Conservation (phyloP, 2,113 vertebrate species). For the Entomyzon cyanotis region DNA sequence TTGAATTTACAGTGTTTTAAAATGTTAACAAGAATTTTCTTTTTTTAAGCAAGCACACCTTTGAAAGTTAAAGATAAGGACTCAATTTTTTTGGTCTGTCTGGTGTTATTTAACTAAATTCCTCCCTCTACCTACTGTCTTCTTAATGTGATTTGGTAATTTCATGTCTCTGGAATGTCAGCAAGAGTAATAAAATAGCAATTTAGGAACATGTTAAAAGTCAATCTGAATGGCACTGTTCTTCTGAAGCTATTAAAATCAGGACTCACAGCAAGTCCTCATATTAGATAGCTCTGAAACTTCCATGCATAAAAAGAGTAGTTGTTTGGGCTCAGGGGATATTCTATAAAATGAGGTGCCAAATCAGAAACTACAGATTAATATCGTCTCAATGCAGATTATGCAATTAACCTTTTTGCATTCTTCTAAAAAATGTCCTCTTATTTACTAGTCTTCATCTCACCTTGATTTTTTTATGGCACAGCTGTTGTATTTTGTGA, state of each 20-base stretch:
- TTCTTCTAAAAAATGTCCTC: not conserved
- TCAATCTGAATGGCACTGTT: conserved; percentile 61
- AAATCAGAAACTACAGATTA: not conserved
- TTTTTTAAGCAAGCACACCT: conserved; percentile 23
- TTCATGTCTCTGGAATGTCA: conserved; percentile 74
- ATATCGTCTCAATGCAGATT: not conserved
- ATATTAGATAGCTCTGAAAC: conserved; percentile 26
- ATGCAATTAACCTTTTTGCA: not conserved
- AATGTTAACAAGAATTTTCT: not conserved
- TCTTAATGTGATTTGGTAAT: conserved; percentile 74
- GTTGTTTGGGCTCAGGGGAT: not conserved
- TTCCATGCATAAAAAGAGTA: not conserved
- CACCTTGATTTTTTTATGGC: not conserved
- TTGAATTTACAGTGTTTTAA: conserved; percentile 4
- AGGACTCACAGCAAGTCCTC: conserved; percentile 41
- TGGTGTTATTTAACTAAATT: conserved; percentile 54
- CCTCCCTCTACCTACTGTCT: not conserved
- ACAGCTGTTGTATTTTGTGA: not conserved
- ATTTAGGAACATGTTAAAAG: conserved; percentile 76
- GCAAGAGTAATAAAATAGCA: conserved; percentile 74
- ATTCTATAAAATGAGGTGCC: not conserved
- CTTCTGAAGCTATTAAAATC: conserved; percentile 66
- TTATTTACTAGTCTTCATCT: not conserved
- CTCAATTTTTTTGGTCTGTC: not conserved
- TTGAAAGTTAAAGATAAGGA: conserved; percentile 50